Evolutionary conservation across 2,888 invertebrate genomes (phyloP).

Genomic region (Xestia sexstrigata): DNA sequence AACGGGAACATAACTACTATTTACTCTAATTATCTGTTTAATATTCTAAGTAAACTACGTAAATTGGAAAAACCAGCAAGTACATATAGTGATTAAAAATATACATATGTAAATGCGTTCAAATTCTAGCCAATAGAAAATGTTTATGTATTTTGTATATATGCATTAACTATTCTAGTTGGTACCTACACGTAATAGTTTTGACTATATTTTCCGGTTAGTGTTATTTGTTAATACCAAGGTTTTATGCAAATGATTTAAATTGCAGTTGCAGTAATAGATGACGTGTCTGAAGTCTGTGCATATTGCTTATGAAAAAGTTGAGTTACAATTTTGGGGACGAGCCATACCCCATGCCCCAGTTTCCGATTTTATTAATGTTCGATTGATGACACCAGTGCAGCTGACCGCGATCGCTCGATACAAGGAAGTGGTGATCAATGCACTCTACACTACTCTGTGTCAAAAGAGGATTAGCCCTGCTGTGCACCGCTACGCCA

Average conservation of each 20-base stretch:
- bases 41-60: constrained; percentile 2
- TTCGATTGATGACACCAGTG: no score
- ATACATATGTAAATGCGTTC: constrained; percentile 1
- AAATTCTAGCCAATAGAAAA: constrained; percentile 35
- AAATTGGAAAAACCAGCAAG: constrained; percentile 50
- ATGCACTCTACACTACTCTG: background rate
- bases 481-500: no score
- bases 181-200: constrained; percentile 16
- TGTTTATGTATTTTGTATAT: constrained; percentile 14
- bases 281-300: constrained; percentile 1
- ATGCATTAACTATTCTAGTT: constrained; percentile 6
- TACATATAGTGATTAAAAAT: constrained; percentile 31
- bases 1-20: constrained; percentile 32
- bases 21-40: constrained; percentile 28
- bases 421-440: background rate
- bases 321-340: background rate
- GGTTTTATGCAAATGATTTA: constrained; percentile 35
- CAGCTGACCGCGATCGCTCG: no score
- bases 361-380: background rate
- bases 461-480: background rate
- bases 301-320: background rate
- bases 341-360: background rate
- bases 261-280: constrained; percentile 11
- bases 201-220: constrained; percentile 53
- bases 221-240: constrained; percentile 25